These are phyloP conservation scores for Lycaena phlaeas DNA, from an alignment of 2,888 invertebrate genomes.

Conservation along the genomic window DNA sequence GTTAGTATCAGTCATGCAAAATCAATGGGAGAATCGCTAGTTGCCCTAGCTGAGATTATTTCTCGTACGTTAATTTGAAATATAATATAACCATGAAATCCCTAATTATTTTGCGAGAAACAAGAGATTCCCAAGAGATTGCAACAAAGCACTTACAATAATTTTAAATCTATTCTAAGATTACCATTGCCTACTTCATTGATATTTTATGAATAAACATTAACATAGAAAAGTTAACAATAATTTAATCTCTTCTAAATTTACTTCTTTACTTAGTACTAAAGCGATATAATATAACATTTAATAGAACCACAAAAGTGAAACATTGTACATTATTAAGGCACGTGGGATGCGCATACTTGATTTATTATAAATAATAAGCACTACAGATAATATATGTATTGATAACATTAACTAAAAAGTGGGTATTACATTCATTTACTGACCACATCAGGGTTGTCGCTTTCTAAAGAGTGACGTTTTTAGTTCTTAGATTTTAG, in stretches of 20 bases:
- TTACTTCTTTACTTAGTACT: conserved; percentile 52
- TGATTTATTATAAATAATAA: conserved; percentile 53
- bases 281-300: conserved; percentile 57
- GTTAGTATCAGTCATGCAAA: background rate
- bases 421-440: conserved; percentile 37
- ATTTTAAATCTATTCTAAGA: conserved; percentile 24
- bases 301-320: conserved; percentile 58
- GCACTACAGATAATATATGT: conserved; percentile 51
- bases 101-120: conserved; percentile 9
- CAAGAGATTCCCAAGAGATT: conserved; percentile 62
- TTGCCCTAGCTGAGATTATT: background rate
- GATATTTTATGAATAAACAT: conserved; percentile 42
- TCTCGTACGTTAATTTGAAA: background rate
- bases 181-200: conserved; percentile 26
- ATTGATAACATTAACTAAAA: conserved; percentile 39
- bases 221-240: conserved; percentile 70
- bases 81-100: conserved; percentile 1
- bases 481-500: too few species aligned
- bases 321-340: conserved; percentile 67
- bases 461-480: conserved; percentile 19
- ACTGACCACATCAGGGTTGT: conserved; percentile 35
- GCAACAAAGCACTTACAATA: conserved; percentile 42
- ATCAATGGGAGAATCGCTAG: background rate
- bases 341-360: conserved; percentile 65
- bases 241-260: conserved; percentile 70